Base-by-base conservation (phyloP, 2,113 vertebrate genomes). In the Chrysochloris asiatica region DNA sequence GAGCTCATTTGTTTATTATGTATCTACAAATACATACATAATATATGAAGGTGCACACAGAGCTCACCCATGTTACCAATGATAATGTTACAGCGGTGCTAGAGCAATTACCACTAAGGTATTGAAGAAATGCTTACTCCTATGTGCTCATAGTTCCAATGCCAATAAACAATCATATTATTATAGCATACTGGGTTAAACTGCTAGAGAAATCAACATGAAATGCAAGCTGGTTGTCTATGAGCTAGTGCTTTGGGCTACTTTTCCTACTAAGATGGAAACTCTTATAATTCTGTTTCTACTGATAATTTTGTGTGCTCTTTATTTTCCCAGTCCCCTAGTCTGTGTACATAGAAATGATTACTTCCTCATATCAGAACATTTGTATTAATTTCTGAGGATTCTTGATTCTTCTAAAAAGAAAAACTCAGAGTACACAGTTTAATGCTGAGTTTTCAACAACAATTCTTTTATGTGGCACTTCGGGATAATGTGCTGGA, bases 331-430 rank as follows among this genome's bases (percentile, higher is more conserved):
- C 30, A 71, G 3, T 63, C 43, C 47, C 45, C 28, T 50, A 36
- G 10, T 9, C 48, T 86, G 16, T 56, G 38, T 65, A 33, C 41
- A 26, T 71, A 54, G 26, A 93, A 83, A 50, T 19, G 52, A 87
- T 77, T 36, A 47, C 45, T 89, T 41, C 47, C 26, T 59, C 21
- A 7, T n/a, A 67, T 88, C 26, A 61, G 8, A 21, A 30, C 47
- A 26, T 10, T 92, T 45, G 43, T 33, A 85, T 78, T 81, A 45
- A 84, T 77, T 84, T 82, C 45, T 80, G n/a, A 56, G 54, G 78
- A 82, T 50, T 84, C 63, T 56, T 72, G 43, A 1, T 61, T 47
- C 84, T 41, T 33, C 91, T 80, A 22, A 56, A 56, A 56, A 21
- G 19, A 22, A 56, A 22, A 56, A 43, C 14, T 79, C 4, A 8